Evolutionary conservation across 2,888 invertebrate genomes (phyloP).

Genomic region (Trisateles emortualis): DNA sequence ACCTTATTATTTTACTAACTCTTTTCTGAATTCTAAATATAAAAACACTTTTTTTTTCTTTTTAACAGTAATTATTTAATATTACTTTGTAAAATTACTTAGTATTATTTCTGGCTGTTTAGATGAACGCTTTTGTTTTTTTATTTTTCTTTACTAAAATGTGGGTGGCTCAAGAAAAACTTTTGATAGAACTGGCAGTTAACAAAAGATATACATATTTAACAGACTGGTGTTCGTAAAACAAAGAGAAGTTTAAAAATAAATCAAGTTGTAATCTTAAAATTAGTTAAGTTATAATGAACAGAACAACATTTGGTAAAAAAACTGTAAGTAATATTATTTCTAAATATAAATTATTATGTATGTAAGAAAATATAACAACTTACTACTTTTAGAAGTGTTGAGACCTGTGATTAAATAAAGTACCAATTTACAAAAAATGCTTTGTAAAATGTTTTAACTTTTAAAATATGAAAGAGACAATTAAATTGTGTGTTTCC

Average conservation of each 20-base stretch:
- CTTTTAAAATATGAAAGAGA: no score
- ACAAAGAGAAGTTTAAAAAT: not conserved
- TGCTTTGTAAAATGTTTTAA: no score
- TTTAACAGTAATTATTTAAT: not conserved
- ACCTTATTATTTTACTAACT: no score
- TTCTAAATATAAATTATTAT: not conserved
- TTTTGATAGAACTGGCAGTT: constrained; percentile 6
- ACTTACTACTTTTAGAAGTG: no score
- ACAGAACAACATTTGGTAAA: constrained; percentile 46
- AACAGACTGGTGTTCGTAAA: not conserved
- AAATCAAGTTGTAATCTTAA: not conserved
- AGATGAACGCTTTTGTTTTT: not conserved
- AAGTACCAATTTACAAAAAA: no score
- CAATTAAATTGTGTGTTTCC: no score
- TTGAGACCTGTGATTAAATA: no score
- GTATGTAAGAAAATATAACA: no score
- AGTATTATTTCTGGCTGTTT: not conserved
- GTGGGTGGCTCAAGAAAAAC: constrained; percentile 6
- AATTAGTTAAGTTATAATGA: constrained; percentile 30
- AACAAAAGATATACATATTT: not conserved
- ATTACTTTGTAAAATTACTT: not conserved
- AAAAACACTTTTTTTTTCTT: not conserved
- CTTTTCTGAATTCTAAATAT: no score
- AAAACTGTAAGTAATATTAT: constrained; percentile 44
- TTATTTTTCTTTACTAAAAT: not conserved